Evolutionary conservation across 2,888 invertebrate species (phyloP).

Genomic region (Amphipyra tragopoginis): DNA sequence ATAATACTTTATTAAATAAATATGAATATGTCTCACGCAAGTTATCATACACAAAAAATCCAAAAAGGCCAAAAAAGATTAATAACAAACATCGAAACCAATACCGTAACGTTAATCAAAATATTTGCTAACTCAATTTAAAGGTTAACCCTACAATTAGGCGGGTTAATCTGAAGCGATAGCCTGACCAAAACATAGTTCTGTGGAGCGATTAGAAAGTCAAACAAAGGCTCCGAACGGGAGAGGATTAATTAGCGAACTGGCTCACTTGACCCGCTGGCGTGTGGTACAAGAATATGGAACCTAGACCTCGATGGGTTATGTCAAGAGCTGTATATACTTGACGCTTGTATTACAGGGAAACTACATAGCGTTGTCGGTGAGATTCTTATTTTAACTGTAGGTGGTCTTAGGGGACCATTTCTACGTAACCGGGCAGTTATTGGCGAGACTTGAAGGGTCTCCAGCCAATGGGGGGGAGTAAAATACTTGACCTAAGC

Average conservation of each 20-base stretch:
- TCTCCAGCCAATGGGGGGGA: no score
- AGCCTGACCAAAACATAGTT: conserved; percentile 61
- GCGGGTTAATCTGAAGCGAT: conserved; percentile 47
- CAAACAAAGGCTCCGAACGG: conserved; percentile 65
- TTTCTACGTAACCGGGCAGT: no score
- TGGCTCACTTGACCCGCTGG: conserved; percentile 53
- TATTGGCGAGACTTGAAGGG: no score
- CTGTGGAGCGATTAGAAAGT: conserved; percentile 69
- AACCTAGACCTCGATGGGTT: conserved; percentile 9
- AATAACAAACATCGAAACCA: conserved; percentile 9
- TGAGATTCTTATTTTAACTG: no score
- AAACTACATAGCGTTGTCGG: no score
- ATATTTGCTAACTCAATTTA: conserved; percentile 55
- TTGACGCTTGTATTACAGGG: no score
- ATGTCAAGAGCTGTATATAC: neutral
- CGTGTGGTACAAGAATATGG: conserved; percentile 40
- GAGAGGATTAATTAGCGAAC: conserved; percentile 67
- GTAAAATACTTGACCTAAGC: no score
- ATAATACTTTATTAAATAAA: no score
- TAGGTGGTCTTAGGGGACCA: no score
- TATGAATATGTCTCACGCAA: no score
- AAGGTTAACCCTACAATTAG: conserved; percentile 54
- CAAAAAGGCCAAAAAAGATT: neutral
- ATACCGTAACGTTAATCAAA: conserved; percentile 45
- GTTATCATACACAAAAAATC: no score